Evolutionary conservation across 2,888 invertebrate species (phyloP).

Genomic region (Cataglyphis rosenhaueri): DNA sequence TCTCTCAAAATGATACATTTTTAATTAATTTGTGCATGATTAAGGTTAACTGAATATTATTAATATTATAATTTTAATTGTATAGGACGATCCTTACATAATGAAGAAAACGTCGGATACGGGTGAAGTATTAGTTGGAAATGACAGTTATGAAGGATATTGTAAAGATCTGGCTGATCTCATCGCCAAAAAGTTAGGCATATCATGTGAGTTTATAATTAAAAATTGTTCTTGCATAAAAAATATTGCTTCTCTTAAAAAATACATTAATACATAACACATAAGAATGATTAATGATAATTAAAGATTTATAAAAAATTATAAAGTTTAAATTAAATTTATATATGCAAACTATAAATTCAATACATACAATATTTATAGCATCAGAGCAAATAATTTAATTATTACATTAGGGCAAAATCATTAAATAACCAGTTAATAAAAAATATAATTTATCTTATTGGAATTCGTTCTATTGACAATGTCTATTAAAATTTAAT

Average conservation of each 20-base stretch:
- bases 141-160: slow-evolving; percentile 95
- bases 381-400: neutral
- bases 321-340: neutral
- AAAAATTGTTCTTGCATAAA: neutral
- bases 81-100: slow-evolving; percentile 94
- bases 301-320: neutral
- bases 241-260: neutral
- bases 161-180: slow-evolving; percentile 96
- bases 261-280: neutral
- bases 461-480: neutral
- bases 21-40: neutral
- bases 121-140: slow-evolving; percentile 89
- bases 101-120: slow-evolving; percentile 91
- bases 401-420: neutral
- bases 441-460: neutral
- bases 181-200: slow-evolving; percentile 92
- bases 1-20: slow-evolving; percentile 58
- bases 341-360: neutral
- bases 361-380: neutral
- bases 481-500: neutral
- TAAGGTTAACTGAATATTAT: neutral
- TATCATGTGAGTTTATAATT: slow-evolving; percentile 90
- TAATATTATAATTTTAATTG: neutral
- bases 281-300: neutral
- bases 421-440: neutral